Conservation (phyloP, 2,888 invertebrate species). For the Stenoptilia bipunctidactyla region DNA sequence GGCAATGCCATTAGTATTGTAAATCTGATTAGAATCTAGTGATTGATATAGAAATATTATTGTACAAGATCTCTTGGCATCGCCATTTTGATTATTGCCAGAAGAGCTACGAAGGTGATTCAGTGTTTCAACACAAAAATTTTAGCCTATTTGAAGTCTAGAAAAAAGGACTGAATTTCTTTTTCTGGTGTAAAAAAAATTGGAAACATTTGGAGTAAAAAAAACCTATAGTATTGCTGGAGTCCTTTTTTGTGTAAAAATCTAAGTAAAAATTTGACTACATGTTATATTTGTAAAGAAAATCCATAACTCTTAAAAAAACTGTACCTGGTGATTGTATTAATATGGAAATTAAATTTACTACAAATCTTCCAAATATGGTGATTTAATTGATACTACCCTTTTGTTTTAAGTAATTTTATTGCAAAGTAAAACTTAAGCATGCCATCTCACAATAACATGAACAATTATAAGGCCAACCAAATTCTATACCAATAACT, state of each 20-base stretch:
- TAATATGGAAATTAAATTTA: conserved; percentile 68
- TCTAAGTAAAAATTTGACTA: conserved; percentile 42
- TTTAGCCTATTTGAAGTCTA: conserved; percentile 4
- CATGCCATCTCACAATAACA: conserved; percentile 26
- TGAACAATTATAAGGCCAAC: too few relatives aligned
- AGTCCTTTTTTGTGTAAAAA: conserved; percentile 40
- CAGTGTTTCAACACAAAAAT: conserved; percentile 31
- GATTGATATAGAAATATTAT: not conserved
- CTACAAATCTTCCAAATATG: conserved; percentile 59
- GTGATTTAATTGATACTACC: conserved; percentile 31
- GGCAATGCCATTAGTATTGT: conserved; percentile 25
- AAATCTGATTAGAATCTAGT: conserved; percentile 2
- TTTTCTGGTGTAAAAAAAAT: conserved; percentile 25
- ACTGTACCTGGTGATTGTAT: conserved; percentile 69
- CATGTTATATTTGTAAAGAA: conserved; percentile 44
- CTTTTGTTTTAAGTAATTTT: conserved; percentile 23
- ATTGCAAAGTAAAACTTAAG: conserved; percentile 55
- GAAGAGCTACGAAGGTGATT: conserved; percentile 25
- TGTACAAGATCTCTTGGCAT: conserved; percentile 18
- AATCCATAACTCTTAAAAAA: conserved; percentile 56
- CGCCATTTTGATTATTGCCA: conserved; percentile 24
- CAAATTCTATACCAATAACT: too few relatives aligned
- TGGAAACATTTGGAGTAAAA: conserved; percentile 34
- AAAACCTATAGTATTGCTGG: conserved; percentile 30
- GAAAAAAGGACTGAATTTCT: conserved; percentile 31